A percentile compares a stretch with the other conserved stretches of the same genome.
These are phyloP conservation scores for Jordanella pulchra DNA, from an alignment of 2,797 vertebrate species.

Conservation along the genomic window DNA sequence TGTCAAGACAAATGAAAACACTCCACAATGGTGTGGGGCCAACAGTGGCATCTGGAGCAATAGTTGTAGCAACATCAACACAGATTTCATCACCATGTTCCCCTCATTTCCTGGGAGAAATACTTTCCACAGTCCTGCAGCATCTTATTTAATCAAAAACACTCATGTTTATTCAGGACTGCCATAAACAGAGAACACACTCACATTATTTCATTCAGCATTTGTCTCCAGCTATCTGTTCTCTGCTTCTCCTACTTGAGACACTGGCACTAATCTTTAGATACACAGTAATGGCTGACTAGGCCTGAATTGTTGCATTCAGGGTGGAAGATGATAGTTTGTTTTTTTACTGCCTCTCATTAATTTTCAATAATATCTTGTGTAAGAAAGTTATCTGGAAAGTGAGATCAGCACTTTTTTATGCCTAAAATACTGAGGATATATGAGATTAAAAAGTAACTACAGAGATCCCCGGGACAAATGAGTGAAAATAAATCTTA, in stretches of 20 bases:
- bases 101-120: constrained; percentile 69
- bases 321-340: constrained; percentile 65
- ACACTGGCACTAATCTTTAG: constrained; percentile 44
- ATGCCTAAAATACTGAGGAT: constrained; percentile 49
- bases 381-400: constrained; percentile 63
- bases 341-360: constrained; percentile 65
- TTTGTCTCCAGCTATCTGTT: constrained; percentile 19
- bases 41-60: constrained; percentile 33
- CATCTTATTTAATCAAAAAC: constrained; percentile 76
- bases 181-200: constrained; percentile 62
- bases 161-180: constrained; percentile 78
- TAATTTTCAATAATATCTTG: constrained; percentile 72
- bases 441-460: constrained; percentile 49
- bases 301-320: constrained; percentile 58
- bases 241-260: constrained; percentile 31
- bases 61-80: constrained; percentile 51
- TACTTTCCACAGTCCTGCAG: constrained; percentile 57
- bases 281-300: constrained; percentile 48
- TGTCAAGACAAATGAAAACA: constrained; percentile 6
- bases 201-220: constrained; percentile 53
- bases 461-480: constrained; percentile 44
- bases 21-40: constrained; percentile 12
- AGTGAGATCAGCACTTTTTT: constrained; percentile 65
- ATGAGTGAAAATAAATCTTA: constrained; percentile 29
- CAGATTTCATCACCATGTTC: constrained; percentile 50